Base-by-base conservation (phyloP, 1,140 invertebrate species). In the Drosophila biarmipes region DNA sequence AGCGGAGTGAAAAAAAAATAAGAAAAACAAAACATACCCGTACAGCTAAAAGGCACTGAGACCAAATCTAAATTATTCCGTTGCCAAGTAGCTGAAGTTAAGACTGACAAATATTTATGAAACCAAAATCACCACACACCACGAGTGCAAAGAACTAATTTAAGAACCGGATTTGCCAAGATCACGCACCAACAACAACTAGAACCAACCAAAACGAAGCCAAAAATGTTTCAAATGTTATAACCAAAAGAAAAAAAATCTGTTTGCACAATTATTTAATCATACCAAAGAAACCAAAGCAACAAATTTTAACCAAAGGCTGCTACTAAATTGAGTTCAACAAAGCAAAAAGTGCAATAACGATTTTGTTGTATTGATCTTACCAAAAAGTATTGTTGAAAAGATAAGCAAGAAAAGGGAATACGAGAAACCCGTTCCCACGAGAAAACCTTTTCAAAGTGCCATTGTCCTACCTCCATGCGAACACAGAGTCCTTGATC, bases 91-190 rank as follows among this genome's bases (percentile, higher is more conserved):
- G 73, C 31, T 46, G 51, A 59, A 46, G 42, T n/a, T 38, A 38
- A 59, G 55, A 59, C 46, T 56, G 45, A 61, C 8, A 67, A 51
- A 54, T 38, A 72, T 56, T 58, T 40, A 55, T 58, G 29, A 31
- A 31, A 31, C 29, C 29, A 31, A 52, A 62, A 48, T 54, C 43
- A 49, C 57, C 43, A 49, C 27, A 10, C 4, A 67, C 67, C 46
- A 27, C 8, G 68, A 86, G 81, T 86, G 78, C 78, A 78, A 78
- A 86, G 77, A 86, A 78, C 63, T 80, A 80, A 80, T 86, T 86
- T 86, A 80, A 38, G 58, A 85, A 85, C 80, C 80, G 80, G 80
- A 85, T 85, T 84, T 56, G 43, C 43, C 71, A 43, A 81, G 58
- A 73, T 69, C 46, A 43, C 54, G 29, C 21, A 42, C 34, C 31